Conservation (phyloP, 2,888 invertebrate genomes). For the Harpalus rufipes region DNA sequence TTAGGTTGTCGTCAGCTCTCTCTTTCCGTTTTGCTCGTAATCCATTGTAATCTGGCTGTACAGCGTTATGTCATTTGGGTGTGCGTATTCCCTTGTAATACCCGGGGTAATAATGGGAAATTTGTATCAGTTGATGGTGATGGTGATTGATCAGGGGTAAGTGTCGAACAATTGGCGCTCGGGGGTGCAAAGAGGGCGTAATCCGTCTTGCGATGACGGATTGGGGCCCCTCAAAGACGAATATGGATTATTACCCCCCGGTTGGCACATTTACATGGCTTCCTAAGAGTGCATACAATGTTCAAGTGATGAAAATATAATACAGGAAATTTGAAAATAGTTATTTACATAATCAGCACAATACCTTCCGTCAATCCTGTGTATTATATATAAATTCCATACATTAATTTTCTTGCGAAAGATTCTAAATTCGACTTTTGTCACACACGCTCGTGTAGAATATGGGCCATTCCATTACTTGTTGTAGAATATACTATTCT, state of each 20-base stretch:
- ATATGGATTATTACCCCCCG: constrained; percentile 48
- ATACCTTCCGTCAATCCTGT: too few relatives aligned
- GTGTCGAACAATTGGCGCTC: constrained; percentile 54
- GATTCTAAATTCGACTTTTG: too few relatives aligned
- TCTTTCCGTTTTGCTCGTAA: neutral
- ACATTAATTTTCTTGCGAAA: too few relatives aligned
- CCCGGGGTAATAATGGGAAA: constrained; percentile 62
- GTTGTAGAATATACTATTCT: too few relatives aligned
- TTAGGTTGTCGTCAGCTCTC: neutral
- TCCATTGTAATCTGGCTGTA: constrained; percentile 21
- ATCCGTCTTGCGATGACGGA: constrained; percentile 54
- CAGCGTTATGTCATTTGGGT: constrained; percentile 38
- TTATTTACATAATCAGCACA: too few relatives aligned
- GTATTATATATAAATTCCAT: too few relatives aligned
- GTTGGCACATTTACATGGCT: constrained; percentile 23
- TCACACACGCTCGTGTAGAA: too few relatives aligned
- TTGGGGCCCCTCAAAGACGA: constrained; percentile 46
- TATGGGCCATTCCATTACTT: too few relatives aligned
- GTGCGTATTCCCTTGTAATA: constrained; percentile 39
- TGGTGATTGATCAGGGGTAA: constrained; percentile 65
- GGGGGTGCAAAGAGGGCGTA: neutral
- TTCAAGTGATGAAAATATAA: neutral
- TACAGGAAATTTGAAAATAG: too few relatives aligned
- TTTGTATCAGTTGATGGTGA: constrained; percentile 58
- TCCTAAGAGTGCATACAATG: constrained; percentile 9